These are phyloP conservation scores for Sericinus montela DNA, from an alignment of 2,888 invertebrate genomes.

Conservation along the genomic window DNA sequence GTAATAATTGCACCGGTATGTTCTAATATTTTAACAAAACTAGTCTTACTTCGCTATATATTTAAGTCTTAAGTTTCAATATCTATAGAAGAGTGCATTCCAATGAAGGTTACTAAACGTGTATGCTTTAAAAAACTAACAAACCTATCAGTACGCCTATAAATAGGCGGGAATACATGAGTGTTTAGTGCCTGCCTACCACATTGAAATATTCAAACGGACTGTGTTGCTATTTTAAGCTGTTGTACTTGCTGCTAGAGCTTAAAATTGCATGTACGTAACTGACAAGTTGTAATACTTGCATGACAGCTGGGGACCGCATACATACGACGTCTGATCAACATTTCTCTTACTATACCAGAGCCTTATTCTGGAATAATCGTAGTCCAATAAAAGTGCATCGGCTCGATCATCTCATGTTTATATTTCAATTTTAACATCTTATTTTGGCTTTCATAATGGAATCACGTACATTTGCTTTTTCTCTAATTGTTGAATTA, in stretches of 20 bases:
- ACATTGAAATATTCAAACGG: constrained; percentile 1
- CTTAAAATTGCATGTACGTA: constrained; percentile 2
- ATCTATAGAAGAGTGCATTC: not conserved
- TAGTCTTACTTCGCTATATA: not conserved
- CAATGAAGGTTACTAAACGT: constrained; percentile 1
- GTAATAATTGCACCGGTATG: no score
- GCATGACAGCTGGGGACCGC: constrained; percentile 14
- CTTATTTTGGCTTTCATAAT: no score
- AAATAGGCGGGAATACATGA: constrained; percentile 18
- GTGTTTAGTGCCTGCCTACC: constrained; percentile 15
- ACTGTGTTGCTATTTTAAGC: not conserved
- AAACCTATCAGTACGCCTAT: constrained; percentile 16
- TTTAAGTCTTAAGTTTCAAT: not conserved
- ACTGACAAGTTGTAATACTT: constrained; percentile 14
- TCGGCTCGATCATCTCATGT: not conserved
- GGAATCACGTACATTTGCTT: no score
- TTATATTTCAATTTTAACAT: not conserved
- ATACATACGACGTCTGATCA: constrained; percentile 8
- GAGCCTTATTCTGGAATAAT: constrained; percentile 10
- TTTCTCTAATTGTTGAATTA: no score
- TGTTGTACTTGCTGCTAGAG: not conserved
- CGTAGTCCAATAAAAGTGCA: not conserved
- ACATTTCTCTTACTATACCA: constrained; percentile 11
- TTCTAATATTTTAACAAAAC: not conserved
- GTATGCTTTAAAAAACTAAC: constrained; percentile 4